Conservation (phyloP, 2,888 invertebrate genomes). For the Agriopis aurantiaria region DNA sequence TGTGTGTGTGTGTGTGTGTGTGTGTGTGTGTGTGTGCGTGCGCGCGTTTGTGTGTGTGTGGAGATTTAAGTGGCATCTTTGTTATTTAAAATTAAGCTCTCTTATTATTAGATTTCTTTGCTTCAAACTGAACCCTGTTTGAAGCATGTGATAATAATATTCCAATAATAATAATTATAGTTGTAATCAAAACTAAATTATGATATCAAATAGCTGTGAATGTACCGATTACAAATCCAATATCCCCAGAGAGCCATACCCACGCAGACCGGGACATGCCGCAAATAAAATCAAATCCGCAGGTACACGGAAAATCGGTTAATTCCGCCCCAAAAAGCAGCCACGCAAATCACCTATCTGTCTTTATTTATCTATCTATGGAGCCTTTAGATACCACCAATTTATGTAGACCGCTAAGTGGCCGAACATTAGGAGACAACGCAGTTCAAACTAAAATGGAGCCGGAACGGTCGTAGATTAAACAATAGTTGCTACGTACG, state of each 20-base stretch:
- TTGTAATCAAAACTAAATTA: constrained; percentile 3
- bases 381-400: constrained; percentile 24
- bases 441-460: constrained; percentile 24
- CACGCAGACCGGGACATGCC: constrained; percentile 18
- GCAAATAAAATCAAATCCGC: constrained; percentile 30
- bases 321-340: constrained; percentile 34
- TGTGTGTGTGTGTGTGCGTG: too few species aligned
- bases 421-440: constrained; percentile 4
- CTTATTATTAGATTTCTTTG: too few species aligned
- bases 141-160: too few species aligned
- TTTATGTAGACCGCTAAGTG: constrained; percentile 20
- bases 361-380: constrained; percentile 37
- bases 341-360: constrained; percentile 39
- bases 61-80: too few species aligned
- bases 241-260: constrained; percentile 6
- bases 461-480: not conserved
- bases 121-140: too few species aligned
- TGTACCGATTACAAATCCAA: constrained; percentile 24
- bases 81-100: too few species aligned
- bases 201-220: constrained; percentile 4
- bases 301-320: constrained; percentile 36
- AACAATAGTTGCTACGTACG: constrained; percentile 1
- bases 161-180: not conserved
- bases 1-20: too few species aligned
- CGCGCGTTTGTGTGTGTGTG: too few species aligned